Conservation (phyloP, 2,113 vertebrate species). For the Elephantulus edwardii region DNA sequence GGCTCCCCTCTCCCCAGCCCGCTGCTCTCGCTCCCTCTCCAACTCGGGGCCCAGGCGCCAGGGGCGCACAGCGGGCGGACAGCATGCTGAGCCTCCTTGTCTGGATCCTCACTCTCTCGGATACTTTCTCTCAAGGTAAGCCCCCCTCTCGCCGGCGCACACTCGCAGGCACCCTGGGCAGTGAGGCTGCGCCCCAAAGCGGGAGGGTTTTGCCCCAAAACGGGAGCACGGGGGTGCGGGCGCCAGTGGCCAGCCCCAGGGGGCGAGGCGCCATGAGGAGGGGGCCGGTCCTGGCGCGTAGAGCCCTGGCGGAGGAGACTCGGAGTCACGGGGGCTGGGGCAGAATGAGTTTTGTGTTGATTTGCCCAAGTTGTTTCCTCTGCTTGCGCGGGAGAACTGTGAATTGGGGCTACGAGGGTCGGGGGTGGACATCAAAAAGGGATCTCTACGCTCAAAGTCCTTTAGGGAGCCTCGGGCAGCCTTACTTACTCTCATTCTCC, state of each 20-base stretch:
- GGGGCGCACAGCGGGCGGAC: slow-evolving; percentile 71
- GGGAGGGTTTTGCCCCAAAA: neutral
- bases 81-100: slow-evolving; percentile 82
- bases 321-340: neutral
- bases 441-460: slow-evolving; percentile 28
- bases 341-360: slow-evolving; percentile 60
- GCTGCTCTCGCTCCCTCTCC: slow-evolving; percentile 47
- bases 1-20: slow-evolving; percentile 62
- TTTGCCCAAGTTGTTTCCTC: slow-evolving; percentile 68
- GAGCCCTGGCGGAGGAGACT: neutral
- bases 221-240: neutral
- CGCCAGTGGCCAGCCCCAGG: neutral
- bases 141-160: neutral
- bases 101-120: slow-evolving; percentile 81
- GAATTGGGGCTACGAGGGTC: slow-evolving; percentile 10
- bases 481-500: neutral
- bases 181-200: neutral
- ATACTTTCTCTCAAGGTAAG: slow-evolving; percentile 81
- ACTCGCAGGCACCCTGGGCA: neutral
- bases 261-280: slow-evolving; percentile 26
- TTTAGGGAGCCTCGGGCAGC: neutral
- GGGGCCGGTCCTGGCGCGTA: neutral
- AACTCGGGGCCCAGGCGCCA: slow-evolving; percentile 69
- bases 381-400: slow-evolving; percentile 48
- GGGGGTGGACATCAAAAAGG: neutral